A percentile compares a stretch with the other conserved stretches of the same genome.
Evolutionary conservation across 2,888 invertebrate species (phyloP).

Genomic region (Drosophila nr. fundita): DNA sequence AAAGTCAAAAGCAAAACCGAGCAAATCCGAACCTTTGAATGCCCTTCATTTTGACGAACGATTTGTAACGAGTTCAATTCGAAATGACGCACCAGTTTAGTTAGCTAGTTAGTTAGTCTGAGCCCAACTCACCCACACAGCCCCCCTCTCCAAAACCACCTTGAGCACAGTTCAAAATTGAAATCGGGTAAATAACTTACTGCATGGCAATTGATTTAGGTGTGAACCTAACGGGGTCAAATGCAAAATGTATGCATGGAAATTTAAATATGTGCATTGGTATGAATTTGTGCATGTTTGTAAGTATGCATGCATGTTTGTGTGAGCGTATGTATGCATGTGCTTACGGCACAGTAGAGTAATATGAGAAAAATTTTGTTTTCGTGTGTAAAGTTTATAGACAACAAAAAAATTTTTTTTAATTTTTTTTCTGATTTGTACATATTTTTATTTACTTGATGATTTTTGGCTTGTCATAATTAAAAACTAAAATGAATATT

Average conservation of each 20-base stretch:
- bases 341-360: not conserved
- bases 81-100: constrained; percentile 53
- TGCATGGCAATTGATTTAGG: constrained; percentile 49
- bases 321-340: constrained; percentile 8
- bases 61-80: constrained; percentile 20
- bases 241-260: constrained; percentile 29
- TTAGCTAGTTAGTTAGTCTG: constrained; percentile 1
- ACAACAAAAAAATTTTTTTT: not conserved
- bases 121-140: not conserved
- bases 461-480: not conserved
- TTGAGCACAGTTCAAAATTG: constrained; percentile 27
- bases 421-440: not conserved
- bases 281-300: not conserved
- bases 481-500: not conserved
- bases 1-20: constrained; percentile 19
- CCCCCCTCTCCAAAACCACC: not conserved
- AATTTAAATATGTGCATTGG: not conserved
- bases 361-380: not conserved
- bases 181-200: constrained; percentile 36
- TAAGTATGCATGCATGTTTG: not conserved
- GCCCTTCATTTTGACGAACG: constrained; percentile 65
- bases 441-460: not conserved
- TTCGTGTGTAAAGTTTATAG: not conserved
- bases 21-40: constrained; percentile 67
- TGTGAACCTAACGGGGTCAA: constrained; percentile 67